Percentiles rank a stretch among this genome's conserved stretches.
phyloP scores from a whole-genome alignment of 1,140 invertebrate species.

The Medauroidea extradentata region DNA sequence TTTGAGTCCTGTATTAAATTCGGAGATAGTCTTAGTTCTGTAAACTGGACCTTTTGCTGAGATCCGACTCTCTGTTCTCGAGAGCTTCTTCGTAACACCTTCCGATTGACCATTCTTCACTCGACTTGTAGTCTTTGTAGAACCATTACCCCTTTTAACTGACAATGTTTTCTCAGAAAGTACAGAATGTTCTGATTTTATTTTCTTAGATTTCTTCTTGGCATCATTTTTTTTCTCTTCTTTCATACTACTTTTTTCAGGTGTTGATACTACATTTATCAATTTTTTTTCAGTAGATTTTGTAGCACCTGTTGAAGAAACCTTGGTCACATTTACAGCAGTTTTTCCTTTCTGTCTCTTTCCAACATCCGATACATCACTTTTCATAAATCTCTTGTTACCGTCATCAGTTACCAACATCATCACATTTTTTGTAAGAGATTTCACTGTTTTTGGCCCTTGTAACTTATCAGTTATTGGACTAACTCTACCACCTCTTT shows the following conservation, averaged over 20 bases:
- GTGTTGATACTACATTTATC: not conserved
- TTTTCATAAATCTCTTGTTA: conserved; percentile 4
- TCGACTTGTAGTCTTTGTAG: not conserved
- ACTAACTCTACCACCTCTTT: not conserved
- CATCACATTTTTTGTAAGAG: not conserved
- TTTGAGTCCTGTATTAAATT: not conserved
- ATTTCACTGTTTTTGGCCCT: not conserved
- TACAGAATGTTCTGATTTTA: not conserved
- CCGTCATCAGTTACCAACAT: conserved; percentile 1
- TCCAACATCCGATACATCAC: not conserved
- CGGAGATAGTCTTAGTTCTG: not conserved
- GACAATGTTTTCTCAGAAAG: not conserved
- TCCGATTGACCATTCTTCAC: conserved; percentile 18
- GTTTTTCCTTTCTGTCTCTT: too few species aligned
- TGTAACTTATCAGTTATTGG: not conserved
- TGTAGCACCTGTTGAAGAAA: not conserved
- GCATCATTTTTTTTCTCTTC: conserved; percentile 23
- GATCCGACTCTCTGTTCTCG: not conserved
- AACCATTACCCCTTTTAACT: not conserved
- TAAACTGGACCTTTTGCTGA: not conserved
- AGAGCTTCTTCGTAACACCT: conserved; percentile 31
- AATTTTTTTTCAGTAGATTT: not conserved
- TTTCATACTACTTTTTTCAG: conserved; percentile 33
- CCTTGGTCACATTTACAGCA: too few species aligned
- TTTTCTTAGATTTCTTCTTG: conserved; percentile 23